phyloP scores from a whole-genome alignment of 2,113 vertebrate species.

The Cyrtonyx montezumae region DNA sequence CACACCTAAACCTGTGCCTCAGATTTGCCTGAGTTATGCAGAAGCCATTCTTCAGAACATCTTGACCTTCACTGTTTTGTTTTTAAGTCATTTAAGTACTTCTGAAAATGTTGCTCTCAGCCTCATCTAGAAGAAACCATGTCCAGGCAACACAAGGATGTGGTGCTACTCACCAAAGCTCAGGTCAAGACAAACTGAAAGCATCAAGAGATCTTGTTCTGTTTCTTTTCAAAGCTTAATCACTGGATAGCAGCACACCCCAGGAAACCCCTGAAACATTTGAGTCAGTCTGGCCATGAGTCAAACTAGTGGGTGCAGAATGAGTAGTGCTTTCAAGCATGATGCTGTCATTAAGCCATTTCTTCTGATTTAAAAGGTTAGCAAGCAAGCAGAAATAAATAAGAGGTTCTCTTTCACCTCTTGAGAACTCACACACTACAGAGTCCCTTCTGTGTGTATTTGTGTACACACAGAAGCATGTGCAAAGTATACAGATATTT shows the following conservation, averaged over 20 bases:
- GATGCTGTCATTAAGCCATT: neutral
- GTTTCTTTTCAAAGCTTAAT: neutral
- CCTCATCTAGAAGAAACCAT: neutral
- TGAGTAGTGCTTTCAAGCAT: neutral
- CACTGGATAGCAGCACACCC: neutral
- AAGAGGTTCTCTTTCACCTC: neutral
- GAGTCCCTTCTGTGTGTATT: neutral
- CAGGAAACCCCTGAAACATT: neutral
- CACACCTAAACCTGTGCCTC: neutral
- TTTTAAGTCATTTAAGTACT: neutral
- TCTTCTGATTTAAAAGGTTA: conserved; percentile 17
- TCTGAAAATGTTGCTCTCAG: neutral
- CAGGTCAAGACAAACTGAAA: neutral
- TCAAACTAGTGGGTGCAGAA: conserved; percentile 18
- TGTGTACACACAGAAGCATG: neutral
- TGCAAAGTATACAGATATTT: neutral
- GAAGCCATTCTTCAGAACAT: neutral
- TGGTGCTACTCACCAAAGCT: neutral
- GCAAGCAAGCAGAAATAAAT: conserved; percentile 21
- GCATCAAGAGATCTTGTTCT: neutral
- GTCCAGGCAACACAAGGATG: neutral
- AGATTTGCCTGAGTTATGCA: neutral
- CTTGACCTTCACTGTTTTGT: neutral
- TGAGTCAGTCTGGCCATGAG: neutral
- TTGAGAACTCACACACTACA: neutral